These are phyloP conservation scores for Anthophora plumipes DNA, from an alignment of 2,888 invertebrate species.

Conservation along the genomic window DNA sequence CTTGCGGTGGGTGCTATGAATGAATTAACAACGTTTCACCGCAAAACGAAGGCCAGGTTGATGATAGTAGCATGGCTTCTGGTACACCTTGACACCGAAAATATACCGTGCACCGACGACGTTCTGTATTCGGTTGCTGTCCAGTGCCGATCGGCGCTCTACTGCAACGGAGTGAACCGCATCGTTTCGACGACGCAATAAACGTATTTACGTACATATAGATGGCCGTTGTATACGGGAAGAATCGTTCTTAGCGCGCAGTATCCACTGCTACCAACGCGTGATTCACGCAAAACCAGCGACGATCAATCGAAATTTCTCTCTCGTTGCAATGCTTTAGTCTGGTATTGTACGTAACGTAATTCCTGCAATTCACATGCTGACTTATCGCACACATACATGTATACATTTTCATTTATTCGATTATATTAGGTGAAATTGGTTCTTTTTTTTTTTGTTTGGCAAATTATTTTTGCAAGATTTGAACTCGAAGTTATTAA, in stretches of 20 bases:
- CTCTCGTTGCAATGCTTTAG: background rate
- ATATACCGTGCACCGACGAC: conserved; percentile 33
- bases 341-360: conserved; percentile 4
- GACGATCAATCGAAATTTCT: background rate
- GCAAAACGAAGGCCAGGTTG: conserved; percentile 55
- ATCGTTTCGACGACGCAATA: conserved; percentile 36
- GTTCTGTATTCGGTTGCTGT: conserved; percentile 29
- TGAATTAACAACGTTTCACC: conserved; percentile 67
- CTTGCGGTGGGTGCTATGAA: conserved; percentile 56
- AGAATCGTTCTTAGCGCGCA: background rate
- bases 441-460: no score
- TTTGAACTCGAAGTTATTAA: no score
- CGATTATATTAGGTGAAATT: no score
- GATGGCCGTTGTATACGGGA: background rate
- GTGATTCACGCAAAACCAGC: no score
- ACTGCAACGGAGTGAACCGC: conserved; percentile 5
- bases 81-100: conserved; percentile 73
- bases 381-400: no score
- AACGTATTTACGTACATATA: conserved; percentile 8
- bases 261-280: conserved; percentile 3
- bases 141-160: conserved; percentile 5
- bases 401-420: no score
- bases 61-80: conserved; percentile 48
- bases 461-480: no score
- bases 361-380: background rate